phyloP scores from a whole-genome alignment of 2,888 invertebrate genomes.

The Hanleya hanleyi region DNA sequence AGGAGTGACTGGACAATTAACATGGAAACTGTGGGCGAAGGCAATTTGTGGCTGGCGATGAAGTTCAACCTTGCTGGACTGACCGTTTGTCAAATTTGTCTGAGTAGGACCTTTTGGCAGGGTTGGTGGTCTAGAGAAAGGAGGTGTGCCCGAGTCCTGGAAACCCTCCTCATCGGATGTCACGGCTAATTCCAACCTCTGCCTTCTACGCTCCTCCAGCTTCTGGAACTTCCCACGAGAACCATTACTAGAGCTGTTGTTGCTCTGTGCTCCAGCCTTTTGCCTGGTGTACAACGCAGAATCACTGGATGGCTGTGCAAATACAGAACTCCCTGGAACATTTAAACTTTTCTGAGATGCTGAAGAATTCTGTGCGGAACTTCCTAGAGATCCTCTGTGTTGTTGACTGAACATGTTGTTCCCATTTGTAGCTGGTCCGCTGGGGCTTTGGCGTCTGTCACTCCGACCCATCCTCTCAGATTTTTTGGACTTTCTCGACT shows the following conservation, averaged over 20 bases:
- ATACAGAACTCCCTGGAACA: not conserved
- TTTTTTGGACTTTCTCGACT: not conserved
- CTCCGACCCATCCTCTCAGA: not conserved
- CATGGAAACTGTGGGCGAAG: not conserved
- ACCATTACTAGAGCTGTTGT: constrained; percentile 11
- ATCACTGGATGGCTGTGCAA: constrained; percentile 2
- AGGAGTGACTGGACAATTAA: no score
- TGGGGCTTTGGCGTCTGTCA: no score
- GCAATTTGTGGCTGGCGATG: not conserved
- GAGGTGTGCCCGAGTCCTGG: constrained; percentile 57
- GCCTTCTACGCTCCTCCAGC: constrained; percentile 61
- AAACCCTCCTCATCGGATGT: constrained; percentile 65
- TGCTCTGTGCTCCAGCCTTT: constrained; percentile 27
- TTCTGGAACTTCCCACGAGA: constrained; percentile 54
- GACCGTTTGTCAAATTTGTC: not conserved
- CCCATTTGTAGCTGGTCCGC: constrained; percentile 6
- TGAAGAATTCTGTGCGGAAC: not conserved
- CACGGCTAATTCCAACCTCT: constrained; percentile 57
- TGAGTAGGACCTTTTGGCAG: not conserved
- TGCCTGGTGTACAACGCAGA: constrained; percentile 18
- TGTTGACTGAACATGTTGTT: constrained; percentile 2
- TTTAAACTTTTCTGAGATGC: constrained; percentile 2
- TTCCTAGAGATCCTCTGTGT: no score
- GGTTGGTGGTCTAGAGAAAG: not conserved
- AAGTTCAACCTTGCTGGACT: not conserved